Conservation (phyloP, 2,113 vertebrate species). For the Dermatemys mawii region DNA sequence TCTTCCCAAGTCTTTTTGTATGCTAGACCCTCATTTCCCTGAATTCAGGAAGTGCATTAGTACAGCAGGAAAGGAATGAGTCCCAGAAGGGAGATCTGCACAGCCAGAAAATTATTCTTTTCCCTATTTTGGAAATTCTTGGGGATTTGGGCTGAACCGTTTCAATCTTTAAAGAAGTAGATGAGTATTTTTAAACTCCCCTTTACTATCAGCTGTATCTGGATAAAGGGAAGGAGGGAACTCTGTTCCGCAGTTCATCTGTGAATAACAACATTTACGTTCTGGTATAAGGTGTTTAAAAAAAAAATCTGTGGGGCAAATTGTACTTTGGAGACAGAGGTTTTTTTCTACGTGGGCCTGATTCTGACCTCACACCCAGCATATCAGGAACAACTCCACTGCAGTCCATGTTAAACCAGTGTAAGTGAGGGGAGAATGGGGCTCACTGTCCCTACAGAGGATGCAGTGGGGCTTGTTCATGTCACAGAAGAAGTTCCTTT, state of each 20-base stretch:
- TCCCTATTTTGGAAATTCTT: conserved; percentile 70
- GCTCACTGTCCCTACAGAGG: neutral
- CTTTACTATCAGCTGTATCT: conserved; percentile 11
- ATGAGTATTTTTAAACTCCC: conserved; percentile 53
- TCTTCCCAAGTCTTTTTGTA: conserved; percentile 67
- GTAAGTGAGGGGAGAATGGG: neutral
- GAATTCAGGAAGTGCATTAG: conserved; percentile 68
- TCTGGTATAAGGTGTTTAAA: neutral
- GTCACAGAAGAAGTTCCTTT: neutral
- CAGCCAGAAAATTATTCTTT: conserved; percentile 45
- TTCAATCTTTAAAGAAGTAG: neutral
- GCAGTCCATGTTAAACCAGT: neutral
- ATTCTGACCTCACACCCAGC: neutral
- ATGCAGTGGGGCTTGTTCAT: neutral
- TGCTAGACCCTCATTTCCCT: conserved; percentile 46
- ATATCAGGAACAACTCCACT: neutral
- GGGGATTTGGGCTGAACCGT: conserved; percentile 31
- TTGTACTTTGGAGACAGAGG: neutral
- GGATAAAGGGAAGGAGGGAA: neutral
- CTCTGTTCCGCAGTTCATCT: too few species aligned
- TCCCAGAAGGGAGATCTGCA: conserved; percentile 58
- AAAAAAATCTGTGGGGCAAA: neutral
- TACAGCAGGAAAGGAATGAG: conserved; percentile 59
- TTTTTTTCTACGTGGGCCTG: neutral
- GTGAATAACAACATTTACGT: neutral